These are phyloP conservation scores for Drosophila eugracilis DNA, from an alignment of 1,140 invertebrate genomes.

Conservation along the genomic window DNA sequence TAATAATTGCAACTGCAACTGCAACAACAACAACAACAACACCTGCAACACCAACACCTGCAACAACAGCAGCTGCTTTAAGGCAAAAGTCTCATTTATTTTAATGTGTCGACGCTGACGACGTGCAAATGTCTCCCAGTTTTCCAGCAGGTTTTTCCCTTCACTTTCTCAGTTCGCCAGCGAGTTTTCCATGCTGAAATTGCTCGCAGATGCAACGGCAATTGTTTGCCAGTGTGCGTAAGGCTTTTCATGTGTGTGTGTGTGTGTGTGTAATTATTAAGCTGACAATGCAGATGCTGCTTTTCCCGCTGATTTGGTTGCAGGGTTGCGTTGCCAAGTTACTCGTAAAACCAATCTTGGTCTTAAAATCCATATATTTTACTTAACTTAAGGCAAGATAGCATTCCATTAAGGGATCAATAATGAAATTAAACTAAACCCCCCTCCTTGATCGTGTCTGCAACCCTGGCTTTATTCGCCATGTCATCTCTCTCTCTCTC, in stretches of 20 bases:
- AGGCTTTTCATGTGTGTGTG: background rate
- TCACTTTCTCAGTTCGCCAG: conserved; percentile 20
- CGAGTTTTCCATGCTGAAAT: conserved; percentile 56
- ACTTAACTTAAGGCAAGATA: too few species aligned
- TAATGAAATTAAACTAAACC: background rate
- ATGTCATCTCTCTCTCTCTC: too few species aligned
- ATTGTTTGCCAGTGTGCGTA: conserved; percentile 18
- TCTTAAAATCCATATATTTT: background rate
- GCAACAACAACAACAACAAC: conserved; percentile 12
- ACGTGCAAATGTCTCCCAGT: conserved; percentile 79
- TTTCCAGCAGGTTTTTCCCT: conserved; percentile 65
- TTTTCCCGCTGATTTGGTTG: conserved; percentile 11
- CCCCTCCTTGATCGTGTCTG: background rate
- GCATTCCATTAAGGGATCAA: too few species aligned
- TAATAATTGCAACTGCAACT: conserved; percentile 36
- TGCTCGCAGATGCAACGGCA: conserved; percentile 58
- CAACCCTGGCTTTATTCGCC: conserved; percentile 25
- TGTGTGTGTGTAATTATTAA: conserved; percentile 68
- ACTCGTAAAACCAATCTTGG: too few species aligned
- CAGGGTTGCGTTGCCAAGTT: conserved; percentile 16
- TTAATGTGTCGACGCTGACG: conserved; percentile 80
- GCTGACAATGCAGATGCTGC: conserved; percentile 66
- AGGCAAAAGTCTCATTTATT: conserved; percentile 80
- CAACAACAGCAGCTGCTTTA: conserved; percentile 57
- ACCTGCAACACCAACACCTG: conserved; percentile 18